phyloP scores from a whole-genome alignment of 2,888 invertebrate species.

The Pristionchus fissidentatus region DNA sequence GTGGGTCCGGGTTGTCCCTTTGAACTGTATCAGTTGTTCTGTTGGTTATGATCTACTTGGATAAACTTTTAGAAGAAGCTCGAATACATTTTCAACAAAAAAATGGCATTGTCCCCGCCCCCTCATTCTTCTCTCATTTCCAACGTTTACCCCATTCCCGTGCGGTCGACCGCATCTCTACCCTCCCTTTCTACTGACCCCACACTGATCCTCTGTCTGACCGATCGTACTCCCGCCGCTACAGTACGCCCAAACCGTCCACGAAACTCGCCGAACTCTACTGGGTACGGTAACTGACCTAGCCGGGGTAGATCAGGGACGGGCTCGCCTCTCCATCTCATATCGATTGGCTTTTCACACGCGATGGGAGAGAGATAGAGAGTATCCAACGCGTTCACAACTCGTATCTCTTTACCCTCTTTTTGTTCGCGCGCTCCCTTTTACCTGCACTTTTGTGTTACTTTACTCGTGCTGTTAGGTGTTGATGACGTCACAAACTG shows the following conservation, averaged over 20 bases:
- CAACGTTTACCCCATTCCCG: background rate
- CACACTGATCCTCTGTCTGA: conserved; percentile 8
- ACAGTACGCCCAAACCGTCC: background rate
- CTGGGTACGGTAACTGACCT: background rate
- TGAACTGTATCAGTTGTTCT: background rate
- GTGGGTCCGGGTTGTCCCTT: background rate
- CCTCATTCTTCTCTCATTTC: background rate
- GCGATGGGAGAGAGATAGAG: background rate
- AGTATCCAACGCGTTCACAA: background rate
- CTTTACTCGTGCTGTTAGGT: too few relatives aligned
- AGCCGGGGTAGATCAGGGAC: background rate
- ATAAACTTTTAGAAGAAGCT: conserved; percentile 9
- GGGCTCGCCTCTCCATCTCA: background rate
- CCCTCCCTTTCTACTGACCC: background rate
- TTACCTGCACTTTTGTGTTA: too few relatives aligned
- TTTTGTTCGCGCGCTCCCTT: background rate
- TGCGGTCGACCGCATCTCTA: background rate
- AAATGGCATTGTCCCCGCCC: background rate
- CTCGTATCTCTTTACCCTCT: background rate
- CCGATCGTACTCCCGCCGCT: background rate
- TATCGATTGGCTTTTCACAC: background rate
- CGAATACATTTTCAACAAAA: background rate
- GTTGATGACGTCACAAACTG: background rate
- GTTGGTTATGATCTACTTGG: background rate
- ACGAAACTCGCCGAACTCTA: background rate